Evolutionary conservation across 2,888 invertebrate species (phyloP).

Genomic region (Hirtodrosophila cameraria): DNA sequence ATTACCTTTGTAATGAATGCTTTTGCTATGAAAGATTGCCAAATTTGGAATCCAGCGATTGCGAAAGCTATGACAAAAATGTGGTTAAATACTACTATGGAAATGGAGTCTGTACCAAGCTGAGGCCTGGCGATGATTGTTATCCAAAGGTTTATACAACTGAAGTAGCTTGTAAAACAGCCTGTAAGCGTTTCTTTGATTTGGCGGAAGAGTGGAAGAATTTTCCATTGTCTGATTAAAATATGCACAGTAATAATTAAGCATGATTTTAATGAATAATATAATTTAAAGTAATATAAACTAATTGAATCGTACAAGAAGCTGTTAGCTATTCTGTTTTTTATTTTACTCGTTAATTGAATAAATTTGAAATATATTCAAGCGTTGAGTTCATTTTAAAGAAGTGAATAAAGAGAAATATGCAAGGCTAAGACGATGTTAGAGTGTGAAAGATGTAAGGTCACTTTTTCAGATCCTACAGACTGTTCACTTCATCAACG

Average conservation of each 20-base stretch:
- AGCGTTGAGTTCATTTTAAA: no score
- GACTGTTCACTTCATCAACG: no score
- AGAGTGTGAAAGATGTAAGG: no score
- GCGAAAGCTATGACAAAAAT: slow-evolving; percentile 16
- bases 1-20: slow-evolving; percentile 25
- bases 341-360: no score
- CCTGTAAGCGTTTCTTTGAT: slow-evolving; percentile 9
- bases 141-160: slow-evolving; percentile 13
- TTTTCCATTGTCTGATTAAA: slow-evolving; percentile 13
- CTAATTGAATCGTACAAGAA: no score
- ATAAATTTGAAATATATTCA: no score
- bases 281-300: no score
- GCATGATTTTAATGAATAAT: no score
- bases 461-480: no score
- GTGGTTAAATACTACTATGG: slow-evolving; percentile 9
- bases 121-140: slow-evolving; percentile 18
- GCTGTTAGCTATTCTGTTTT: no score
- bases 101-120: slow-evolving; percentile 10
- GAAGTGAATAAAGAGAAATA: no score
- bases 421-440: no score
- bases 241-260: neutral
- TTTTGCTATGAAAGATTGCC: slow-evolving; percentile 14
- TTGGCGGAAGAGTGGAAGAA: neutral
- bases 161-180: neutral
- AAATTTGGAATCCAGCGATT: neutral